Evolutionary conservation across 2,113 vertebrate genomes (phyloP), one percentile per base, ranked within the genome.

Genomic region (Stegastes partitus): DNA sequence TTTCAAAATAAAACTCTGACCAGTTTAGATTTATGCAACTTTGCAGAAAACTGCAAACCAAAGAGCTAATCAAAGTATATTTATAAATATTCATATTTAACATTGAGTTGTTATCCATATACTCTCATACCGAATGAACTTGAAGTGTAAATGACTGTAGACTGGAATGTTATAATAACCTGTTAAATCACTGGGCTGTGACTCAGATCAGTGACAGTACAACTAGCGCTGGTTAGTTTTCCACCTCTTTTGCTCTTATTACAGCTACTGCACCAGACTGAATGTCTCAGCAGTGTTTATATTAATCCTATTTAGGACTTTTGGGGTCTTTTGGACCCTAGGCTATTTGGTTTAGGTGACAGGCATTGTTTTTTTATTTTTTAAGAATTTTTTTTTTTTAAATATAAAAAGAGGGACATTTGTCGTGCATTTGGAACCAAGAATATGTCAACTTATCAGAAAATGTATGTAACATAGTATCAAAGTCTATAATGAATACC

Each of bases 261-360:
- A 74, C 53, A 79, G 22, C 26, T 54, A 1, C 61, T 37, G 54
- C 22, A 1, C 64, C 26, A 12, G 45, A 70, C 0, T 25, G 22
- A 66, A 55, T 72, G 69, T 74, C 72, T 75, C 34, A 84, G 23
- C 75, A 53, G 59, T 74, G 73, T 74, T 80, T 64, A 34, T 8
- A 73, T 56, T 7, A 57, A n/a, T n/a, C n/a, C n/a, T n/a, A n/a
- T n/a, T n/a, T n/a, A n/a, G n/a, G n/a, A n/a, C n/a, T n/a, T n/a
- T n/a, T n/a, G n/a, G n/a, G n/a, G n/a, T n/a, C n/a, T n/a, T n/a
- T n/a, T n/a, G n/a, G n/a, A n/a, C n/a, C n/a, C n/a, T n/a, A n/a
- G n/a, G n/a, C n/a, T n/a, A n/a, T n/a, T n/a, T n/a, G n/a, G n/a
- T n/a, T n/a, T n/a, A n/a, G n/a, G n/a, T n/a, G n/a, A n/a, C n/a